A percentile compares a stretch with the other conserved stretches of the same genome.
Conservation (phyloP, 2,888 invertebrate genomes). For the Melanchra persicariae region DNA sequence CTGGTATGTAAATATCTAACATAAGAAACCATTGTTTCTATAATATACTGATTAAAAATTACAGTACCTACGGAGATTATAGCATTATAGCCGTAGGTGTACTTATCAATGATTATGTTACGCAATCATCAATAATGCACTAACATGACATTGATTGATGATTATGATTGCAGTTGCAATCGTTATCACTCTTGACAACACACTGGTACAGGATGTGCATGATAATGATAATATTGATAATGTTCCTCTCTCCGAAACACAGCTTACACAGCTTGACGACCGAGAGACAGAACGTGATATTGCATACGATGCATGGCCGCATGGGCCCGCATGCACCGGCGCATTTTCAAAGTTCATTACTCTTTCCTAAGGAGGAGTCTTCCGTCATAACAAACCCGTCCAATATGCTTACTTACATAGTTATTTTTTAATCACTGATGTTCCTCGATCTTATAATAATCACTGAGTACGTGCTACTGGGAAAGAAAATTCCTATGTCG, state of each 20-base stretch:
- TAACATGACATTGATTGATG: slow-evolving; percentile 14
- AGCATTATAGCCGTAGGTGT: background rate
- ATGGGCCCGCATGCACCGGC: background rate
- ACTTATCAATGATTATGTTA: slow-evolving; percentile 2
- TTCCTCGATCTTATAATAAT: too few relatives aligned
- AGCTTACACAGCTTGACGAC: slow-evolving; percentile 7
- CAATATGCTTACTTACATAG: background rate
- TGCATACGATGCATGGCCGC: slow-evolving; percentile 27
- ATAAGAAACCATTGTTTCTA: slow-evolving; percentile 5
- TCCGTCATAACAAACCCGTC: background rate
- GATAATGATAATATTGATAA: slow-evolving; percentile 3
- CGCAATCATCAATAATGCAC: slow-evolving; percentile 9
- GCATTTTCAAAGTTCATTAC: slow-evolving; percentile 36
- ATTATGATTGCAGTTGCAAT: slow-evolving; percentile 14
- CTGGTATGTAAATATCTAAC: slow-evolving; percentile 16
- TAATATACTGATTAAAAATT: slow-evolving; percentile 9
- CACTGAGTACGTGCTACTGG: too few relatives aligned
- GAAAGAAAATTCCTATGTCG: too few relatives aligned
- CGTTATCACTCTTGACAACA: slow-evolving; percentile 38
- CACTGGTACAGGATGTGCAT: slow-evolving; percentile 19
- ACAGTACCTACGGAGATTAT: background rate
- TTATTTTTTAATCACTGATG: background rate
- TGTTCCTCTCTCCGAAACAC: background rate
- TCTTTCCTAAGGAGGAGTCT: background rate
- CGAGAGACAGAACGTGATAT: slow-evolving; percentile 28